Base-by-base conservation (phyloP, 2,113 vertebrate genomes). In the Catharus bicknelli region DNA sequence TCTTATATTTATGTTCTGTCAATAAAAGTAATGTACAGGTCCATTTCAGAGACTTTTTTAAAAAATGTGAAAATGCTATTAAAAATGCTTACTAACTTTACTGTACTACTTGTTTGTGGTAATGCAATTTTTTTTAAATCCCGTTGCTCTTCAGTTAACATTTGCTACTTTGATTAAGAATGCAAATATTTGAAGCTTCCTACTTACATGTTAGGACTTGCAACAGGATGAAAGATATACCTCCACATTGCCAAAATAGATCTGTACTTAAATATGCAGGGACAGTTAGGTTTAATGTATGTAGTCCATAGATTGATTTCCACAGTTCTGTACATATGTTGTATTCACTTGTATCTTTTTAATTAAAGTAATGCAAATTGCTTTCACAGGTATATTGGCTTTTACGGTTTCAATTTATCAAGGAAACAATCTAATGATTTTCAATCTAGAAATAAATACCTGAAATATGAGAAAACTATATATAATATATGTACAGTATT, bases 241-340 rank as follows among this genome's bases (percentile, higher is more conserved):
- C 97, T 98, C 97, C 76, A 83, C 95, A 84, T 97, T 96, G 95
- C 97, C 97, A 98, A 98, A 98, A 96, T 95, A 97, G 90, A 96
- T 96, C 92, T 82, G 70, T 95, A 86, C 74, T 95, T 66, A 94
- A 96, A 95, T 93, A 93, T 93, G 92, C 96, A 97, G 96, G 95
- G 96, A 96, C 91, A 95, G 75, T 95, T 95, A 96, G 83, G 93
- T 83, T 94, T 96, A 86, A 91, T 93, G 81, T 95, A 79, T 88
- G 89, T 96, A 95, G 90, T 94, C 93, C 91, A 67, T 96, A 93
- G 94, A 92, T 79, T 80, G 84, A 88, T 91, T 80, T 92, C 86
- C 77, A 90, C 66, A 84, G 42, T 77, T 89, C 94, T 98, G 92
- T 95, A 95, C 88, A 95, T 95, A 96, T 82, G 83, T 94, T 86